Conservation (phyloP, 2,797 vertebrate genomes). For the Coccyzus lansbergi region DNA sequence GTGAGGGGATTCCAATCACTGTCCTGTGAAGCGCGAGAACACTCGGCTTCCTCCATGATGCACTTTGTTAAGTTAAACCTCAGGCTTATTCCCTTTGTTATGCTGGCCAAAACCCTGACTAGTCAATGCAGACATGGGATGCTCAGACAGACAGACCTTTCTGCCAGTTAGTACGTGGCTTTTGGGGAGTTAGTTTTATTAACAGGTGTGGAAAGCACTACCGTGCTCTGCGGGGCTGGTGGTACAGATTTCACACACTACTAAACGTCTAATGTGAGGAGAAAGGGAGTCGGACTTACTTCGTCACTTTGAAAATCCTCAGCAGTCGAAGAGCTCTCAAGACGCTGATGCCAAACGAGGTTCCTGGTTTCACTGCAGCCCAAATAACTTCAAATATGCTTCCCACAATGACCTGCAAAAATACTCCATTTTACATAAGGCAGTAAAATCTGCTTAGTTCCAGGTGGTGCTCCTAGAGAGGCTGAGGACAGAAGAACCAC, state of each 20-base stretch:
- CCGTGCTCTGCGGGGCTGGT: neutral
- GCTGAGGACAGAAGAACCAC: neutral
- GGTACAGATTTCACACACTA: accelerated
- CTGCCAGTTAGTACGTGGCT: accelerated
- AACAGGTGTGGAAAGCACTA: accelerated
- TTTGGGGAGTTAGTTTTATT: too few species aligned
- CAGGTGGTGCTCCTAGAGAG: neutral
- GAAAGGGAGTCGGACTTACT: slow-evolving; percentile 79
- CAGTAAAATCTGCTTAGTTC: neutral
- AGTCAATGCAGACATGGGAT: neutral
- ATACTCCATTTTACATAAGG: neutral
- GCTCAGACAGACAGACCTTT: neutral
- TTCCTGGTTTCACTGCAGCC: slow-evolving; percentile 93
- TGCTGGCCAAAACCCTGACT: neutral
- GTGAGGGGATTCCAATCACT: neutral
- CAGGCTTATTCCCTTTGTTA: neutral
- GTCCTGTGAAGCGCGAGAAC: neutral
- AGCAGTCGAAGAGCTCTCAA: slow-evolving; percentile 91
- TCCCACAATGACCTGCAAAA: slow-evolving; percentile 91
- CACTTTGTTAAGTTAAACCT: neutral
- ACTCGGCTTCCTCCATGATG: accelerated
- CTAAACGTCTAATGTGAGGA: accelerated
- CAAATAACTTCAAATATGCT: slow-evolving; percentile 98
- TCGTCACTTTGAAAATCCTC: slow-evolving; percentile 97
- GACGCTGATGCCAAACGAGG: slow-evolving; percentile 96